Base-by-base conservation (phyloP, 1,140 invertebrate species). In the Anthonomus grandis region DNA sequence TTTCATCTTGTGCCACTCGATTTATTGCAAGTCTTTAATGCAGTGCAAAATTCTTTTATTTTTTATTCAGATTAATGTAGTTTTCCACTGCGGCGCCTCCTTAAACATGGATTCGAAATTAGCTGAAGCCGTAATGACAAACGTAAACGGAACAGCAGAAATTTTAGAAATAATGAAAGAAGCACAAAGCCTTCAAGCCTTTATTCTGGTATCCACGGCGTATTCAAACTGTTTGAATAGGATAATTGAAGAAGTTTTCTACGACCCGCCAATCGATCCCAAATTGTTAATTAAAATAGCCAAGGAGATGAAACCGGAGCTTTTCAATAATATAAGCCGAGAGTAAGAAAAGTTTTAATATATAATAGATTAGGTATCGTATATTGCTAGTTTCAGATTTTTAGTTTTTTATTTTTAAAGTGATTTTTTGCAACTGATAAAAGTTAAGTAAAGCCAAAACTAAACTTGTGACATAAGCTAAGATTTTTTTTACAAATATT, bases 11-110 rank as follows among this genome's bases (percentile, higher is more conserved):
- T n/a, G n/a, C n/a, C n/a, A n/a, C n/a, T n/a, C n/a, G n/a, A n/a
- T n/a, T n/a, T n/a, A n/a, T n/a, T n/a, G n/a, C n/a, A n/a, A n/a
- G n/a, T n/a, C n/a, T n/a, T n/a, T n/a, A n/a, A n/a, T n/a, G n/a
- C n/a, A n/a, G n/a, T n/a, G n/a, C n/a, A 18, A 12, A 45, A 12
- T 45, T 23, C 18, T 17, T 41, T 24, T 21, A 52, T 36, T 34
- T 27, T 15, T 46, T 42, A 57, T 50, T 24, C 34, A 63, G 61
- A 46, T 63, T 15, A 56, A 63, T 18, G 77, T 91, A 10, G 79
- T 91, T 0, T 89, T 92, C 70, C 88, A 92, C 67, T 86, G 85
- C 63, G 90, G 90, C 1, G 90, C 90, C 2, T 90, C 87, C 54
- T 84, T 82, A 19, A 75, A 76, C 10, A 82, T 83, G 57, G 76